These are phyloP conservation scores for Cataglyphis altisquamis DNA, from an alignment of 2,888 invertebrate species.

Conservation along the genomic window DNA sequence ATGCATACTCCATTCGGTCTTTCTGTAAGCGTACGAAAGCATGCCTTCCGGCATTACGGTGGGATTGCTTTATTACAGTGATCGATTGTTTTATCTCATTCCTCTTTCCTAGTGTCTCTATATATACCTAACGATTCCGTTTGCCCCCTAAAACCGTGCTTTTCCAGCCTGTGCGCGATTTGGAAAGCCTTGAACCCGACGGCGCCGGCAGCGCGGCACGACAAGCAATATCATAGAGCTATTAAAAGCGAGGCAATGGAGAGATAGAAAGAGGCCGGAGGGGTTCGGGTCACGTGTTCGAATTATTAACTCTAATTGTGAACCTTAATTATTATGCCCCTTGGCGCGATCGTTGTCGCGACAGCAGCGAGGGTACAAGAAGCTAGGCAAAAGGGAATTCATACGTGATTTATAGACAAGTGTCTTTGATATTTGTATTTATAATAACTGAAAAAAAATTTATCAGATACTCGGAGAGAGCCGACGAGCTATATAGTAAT, in stretches of 20 bases:
- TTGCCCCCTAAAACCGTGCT: not conserved
- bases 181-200: conserved; percentile 53
- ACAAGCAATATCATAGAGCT: conserved; percentile 69
- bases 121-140: conserved; percentile 34
- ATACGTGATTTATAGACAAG: conserved; percentile 81
- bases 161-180: conserved; percentile 45
- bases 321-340: conserved; percentile 83
- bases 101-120: not conserved
- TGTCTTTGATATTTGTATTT: not conserved
- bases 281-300: conserved; percentile 79
- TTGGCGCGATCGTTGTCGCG: conserved; percentile 71
- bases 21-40: conserved; percentile 30
- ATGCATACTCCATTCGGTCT: conserved; percentile 23
- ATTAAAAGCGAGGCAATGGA: conserved; percentile 62
- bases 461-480: not conserved
- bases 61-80: conserved; percentile 73
- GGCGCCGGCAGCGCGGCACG: conserved; percentile 61
- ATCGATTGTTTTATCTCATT: conserved; percentile 75
- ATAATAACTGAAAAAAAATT: not conserved
- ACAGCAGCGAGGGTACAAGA: conserved; percentile 73
- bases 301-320: conserved; percentile 85
- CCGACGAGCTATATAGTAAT: not conserved
- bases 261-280: conserved; percentile 32
- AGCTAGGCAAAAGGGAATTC: conserved; percentile 71
- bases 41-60: conserved; percentile 39